phyloP scores from a whole-genome alignment of 2,797 vertebrate genomes.

The Ctenopoma kingsleyae region DNA sequence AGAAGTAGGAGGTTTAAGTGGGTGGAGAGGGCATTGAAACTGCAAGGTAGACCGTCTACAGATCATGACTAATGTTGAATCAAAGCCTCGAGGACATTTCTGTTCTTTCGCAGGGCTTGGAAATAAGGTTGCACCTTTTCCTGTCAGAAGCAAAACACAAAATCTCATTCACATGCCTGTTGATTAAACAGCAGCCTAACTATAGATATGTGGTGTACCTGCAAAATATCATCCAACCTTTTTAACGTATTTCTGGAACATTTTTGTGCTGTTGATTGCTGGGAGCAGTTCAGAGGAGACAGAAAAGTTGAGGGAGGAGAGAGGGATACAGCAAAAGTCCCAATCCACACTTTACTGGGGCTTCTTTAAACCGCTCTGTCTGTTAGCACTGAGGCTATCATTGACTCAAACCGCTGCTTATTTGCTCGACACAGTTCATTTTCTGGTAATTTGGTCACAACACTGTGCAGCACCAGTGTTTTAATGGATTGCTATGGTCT shows the following conservation, averaged over 20 bases:
- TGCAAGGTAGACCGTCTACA: slow-evolving; percentile 37
- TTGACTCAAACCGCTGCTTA: slow-evolving; percentile 13
- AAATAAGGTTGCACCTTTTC: slow-evolving; percentile 50
- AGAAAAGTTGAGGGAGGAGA: too few relatives aligned
- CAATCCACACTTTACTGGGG: too few relatives aligned
- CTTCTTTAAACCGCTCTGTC: too few relatives aligned
- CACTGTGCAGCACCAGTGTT: slow-evolving; percentile 12
- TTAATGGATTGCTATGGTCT: slow-evolving; percentile 22
- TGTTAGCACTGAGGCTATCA: too few relatives aligned
- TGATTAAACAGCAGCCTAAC: too few relatives aligned
- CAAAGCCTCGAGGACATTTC: slow-evolving; percentile 41
- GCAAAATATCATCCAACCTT: too few relatives aligned
- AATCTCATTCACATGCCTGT: slow-evolving; percentile 49
- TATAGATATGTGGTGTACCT: too few relatives aligned
- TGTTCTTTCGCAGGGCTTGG: slow-evolving; percentile 51
- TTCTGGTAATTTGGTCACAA: slow-evolving; percentile 11
- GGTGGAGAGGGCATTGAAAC: slow-evolving; percentile 6
- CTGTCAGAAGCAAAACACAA: neutral
- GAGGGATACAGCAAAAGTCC: too few relatives aligned
- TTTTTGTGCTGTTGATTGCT: too few relatives aligned
- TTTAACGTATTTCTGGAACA: too few relatives aligned
- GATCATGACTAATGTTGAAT: slow-evolving; percentile 68
- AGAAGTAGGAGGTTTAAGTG: slow-evolving; percentile 16
- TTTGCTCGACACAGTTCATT: slow-evolving; percentile 29
- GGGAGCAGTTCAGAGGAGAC: too few relatives aligned